These are phyloP conservation scores for Pseudomugil gertrudae DNA, from an alignment of 2,797 vertebrate genomes.

Conservation along the genomic window DNA sequence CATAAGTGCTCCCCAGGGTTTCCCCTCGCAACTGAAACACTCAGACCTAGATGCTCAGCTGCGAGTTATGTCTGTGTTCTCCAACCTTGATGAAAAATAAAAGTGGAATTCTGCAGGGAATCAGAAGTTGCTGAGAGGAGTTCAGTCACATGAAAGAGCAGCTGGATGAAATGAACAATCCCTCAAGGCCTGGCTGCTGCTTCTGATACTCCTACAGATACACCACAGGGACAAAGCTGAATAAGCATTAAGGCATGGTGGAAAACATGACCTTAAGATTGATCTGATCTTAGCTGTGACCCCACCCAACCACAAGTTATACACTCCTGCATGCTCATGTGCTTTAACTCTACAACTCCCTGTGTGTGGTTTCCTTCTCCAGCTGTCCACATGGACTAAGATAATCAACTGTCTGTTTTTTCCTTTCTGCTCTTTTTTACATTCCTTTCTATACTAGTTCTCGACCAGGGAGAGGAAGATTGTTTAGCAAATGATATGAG, in stretches of 20 bases:
- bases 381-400: constrained; percentile 14
- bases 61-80: constrained; percentile 34
- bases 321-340: constrained; percentile 11
- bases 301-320: constrained; percentile 32
- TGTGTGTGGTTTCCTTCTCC: background rate
- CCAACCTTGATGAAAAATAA: constrained; percentile 63
- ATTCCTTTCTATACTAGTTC: constrained; percentile 8
- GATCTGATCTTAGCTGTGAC: constrained; percentile 55
- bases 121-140: constrained; percentile 50
- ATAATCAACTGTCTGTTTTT: constrained; percentile 20
- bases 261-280: constrained; percentile 61
- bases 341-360: constrained; percentile 14
- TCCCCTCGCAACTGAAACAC: constrained; percentile 24
- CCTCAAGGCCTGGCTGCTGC: constrained; percentile 51
- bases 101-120: constrained; percentile 44
- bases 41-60: constrained; percentile 41
- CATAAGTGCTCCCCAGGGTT: constrained; percentile 33
- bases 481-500: constrained; percentile 33
- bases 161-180: constrained; percentile 66
- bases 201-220: constrained; percentile 57
- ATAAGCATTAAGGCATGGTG: constrained; percentile 55
- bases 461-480: constrained; percentile 25
- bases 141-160: constrained; percentile 70
- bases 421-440: background rate
- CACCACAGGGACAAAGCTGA: constrained; percentile 59